Conservation (phyloP, 1,140 invertebrate genomes). For the Rhagoletis pomonella region DNA sequence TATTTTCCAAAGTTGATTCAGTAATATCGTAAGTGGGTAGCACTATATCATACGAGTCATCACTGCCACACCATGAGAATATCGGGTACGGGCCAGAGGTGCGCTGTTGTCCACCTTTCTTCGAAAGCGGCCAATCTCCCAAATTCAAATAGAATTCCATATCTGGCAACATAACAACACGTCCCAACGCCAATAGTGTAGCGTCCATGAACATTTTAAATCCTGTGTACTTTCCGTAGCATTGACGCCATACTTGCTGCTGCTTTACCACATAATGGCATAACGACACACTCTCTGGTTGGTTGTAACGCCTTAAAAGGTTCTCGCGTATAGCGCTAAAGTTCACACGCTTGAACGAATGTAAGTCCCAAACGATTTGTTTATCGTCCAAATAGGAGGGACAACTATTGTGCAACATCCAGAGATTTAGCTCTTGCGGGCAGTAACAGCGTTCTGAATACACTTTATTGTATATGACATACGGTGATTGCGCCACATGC, state of each 20-base stretch:
- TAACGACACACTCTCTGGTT: constrained; percentile 85
- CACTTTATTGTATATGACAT: constrained; percentile 80
- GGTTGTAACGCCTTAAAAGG: constrained; percentile 79
- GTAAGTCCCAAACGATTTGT: constrained; percentile 87
- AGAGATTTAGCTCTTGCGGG: constrained; percentile 80
- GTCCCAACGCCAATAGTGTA: constrained; percentile 86
- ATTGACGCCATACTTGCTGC: constrained; percentile 91
- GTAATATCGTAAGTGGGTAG: constrained; percentile 97
- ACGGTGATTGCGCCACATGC: constrained; percentile 82
- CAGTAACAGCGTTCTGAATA: constrained; percentile 92
- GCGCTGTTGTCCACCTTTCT: constrained; percentile 74
- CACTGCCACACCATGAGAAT: constrained; percentile 97
- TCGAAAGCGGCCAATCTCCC: constrained; percentile 94
- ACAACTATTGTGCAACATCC: constrained; percentile 84
- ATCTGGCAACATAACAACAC: constrained; percentile 91
- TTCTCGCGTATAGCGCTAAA: constrained; percentile 81
- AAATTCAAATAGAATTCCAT: constrained; percentile 94
- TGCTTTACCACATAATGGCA: constrained; percentile 93
- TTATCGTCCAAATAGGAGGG: constrained; percentile 75
- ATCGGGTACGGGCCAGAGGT: constrained; percentile 82
- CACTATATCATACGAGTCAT: constrained; percentile 89
- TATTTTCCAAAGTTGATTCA: constrained; percentile 91
- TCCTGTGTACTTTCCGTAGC: constrained; percentile 95
- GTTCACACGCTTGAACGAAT: constrained; percentile 82
- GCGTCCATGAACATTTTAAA: constrained; percentile 97